phyloP scores from a whole-genome alignment of 2,797 vertebrate genomes.

The Ctenochaetus hawaiiensis region DNA sequence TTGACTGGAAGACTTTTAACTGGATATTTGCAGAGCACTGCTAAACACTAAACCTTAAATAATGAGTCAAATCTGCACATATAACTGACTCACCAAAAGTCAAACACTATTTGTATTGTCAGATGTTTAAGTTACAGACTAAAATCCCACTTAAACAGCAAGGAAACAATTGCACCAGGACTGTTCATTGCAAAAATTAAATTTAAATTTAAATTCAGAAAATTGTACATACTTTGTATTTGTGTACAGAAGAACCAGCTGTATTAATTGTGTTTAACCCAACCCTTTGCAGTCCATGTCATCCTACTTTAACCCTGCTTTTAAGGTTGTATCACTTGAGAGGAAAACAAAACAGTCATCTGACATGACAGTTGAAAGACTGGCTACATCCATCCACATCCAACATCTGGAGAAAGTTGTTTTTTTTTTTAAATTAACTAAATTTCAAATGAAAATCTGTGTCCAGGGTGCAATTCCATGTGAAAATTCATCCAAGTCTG shows the following conservation, averaged over 20 bases:
- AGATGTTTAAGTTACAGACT: not conserved
- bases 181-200: not conserved
- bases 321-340: no score
- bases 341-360: no score
- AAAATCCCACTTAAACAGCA: not conserved
- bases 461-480: not conserved
- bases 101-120: not conserved
- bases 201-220: not conserved
- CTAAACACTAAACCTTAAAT: not conserved
- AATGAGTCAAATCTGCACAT: not conserved
- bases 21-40: no score
- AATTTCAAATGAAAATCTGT: not conserved
- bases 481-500: not conserved
- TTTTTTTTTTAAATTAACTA: no score
- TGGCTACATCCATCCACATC: no score
- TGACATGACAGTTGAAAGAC: no score
- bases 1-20: not conserved
- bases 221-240: no score
- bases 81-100: conserved; percentile 2
- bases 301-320: no score
- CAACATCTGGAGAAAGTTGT: no score
- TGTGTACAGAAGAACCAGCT: no score
- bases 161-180: not conserved
- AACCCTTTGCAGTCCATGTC: no score
- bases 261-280: no score